Percentiles rank a stretch among this genome's conserved stretches.
Conservation (phyloP, 1,140 invertebrate genomes). For the Drosophila sulfurigaster region DNA sequence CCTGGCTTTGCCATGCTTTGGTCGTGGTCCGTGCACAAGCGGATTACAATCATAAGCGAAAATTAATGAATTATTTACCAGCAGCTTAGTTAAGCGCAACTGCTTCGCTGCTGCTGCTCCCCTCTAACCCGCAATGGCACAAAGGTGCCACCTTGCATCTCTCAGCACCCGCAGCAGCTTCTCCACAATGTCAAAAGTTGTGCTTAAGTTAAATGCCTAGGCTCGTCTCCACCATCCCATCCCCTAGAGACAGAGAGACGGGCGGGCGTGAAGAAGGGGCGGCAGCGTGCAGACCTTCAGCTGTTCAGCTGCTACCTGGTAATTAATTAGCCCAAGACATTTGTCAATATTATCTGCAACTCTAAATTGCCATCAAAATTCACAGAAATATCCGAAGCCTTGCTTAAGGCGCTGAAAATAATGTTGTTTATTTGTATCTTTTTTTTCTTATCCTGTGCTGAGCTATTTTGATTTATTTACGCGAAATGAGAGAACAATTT, state of each 20-base stretch:
- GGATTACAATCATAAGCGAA: constrained; percentile 75
- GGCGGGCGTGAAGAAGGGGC: neutral
- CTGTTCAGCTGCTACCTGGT: constrained; percentile 53
- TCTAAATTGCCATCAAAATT: constrained; percentile 50
- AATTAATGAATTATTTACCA: constrained; percentile 71
- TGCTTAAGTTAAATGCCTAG: constrained; percentile 55
- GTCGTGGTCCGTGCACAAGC: constrained; percentile 52
- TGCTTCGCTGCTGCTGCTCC: neutral
- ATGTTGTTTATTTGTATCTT: neutral
- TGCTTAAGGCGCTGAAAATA: constrained; percentile 41
- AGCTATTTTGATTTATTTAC: constrained; percentile 52
- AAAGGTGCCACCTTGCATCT: neutral
- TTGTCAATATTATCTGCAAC: constrained; percentile 69
- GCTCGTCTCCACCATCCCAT: neutral
- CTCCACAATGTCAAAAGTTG: constrained; percentile 58
- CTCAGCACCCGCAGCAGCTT: constrained; percentile 4
- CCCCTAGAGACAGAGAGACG: neutral
- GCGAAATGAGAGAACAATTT: constrained; percentile 39
- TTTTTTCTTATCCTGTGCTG: constrained; percentile 8
- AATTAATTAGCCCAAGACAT: constrained; percentile 68
- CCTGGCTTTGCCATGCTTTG: neutral
- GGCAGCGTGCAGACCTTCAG: constrained; percentile 10
- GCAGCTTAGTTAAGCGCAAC: constrained; percentile 62
- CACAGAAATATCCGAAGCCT: neutral
- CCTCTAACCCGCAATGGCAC: constrained; percentile 18